Base-by-base conservation (phyloP, 1,140 invertebrate species). In the Drosophila tristis region DNA sequence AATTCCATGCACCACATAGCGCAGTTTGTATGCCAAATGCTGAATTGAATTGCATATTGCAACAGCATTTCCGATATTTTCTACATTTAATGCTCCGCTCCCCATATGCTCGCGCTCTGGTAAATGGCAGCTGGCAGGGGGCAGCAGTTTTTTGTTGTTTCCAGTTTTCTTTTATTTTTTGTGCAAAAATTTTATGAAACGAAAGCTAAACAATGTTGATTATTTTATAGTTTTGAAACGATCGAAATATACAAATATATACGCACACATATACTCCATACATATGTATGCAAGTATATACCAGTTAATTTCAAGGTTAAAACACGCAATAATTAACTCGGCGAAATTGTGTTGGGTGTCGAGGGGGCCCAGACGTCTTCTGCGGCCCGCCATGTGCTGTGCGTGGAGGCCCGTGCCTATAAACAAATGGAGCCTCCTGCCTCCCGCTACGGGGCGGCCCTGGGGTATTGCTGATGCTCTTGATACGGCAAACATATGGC, bases 141-240 rank as follows among this genome's bases (percentile, higher is more conserved):
- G n/a, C 11, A 15, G 9, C 31, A 54, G 23, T 25, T 53, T 49
- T 62, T 65, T 29, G 5, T 7, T 42, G n/a, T 51, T 50, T 39
- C 11, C 35, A 13, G 35, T 39, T 39, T 4, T 39, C 11, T 13
- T 39, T 39, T 39, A 4, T 39, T 73, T 72, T 61, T 80, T 73
- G 63, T 58, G 29, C 64, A 51, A 56, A 57, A 71, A 58, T 78
- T 81, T 64, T 71, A 78, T 72, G 66, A 68, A 84, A 84, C 60
- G 71, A 76, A 89, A 84, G 75, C 65, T 89, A 87, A 87, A 87
- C 84, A 87, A 87, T 54, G 66, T 68, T 89, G 82, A 82, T 80
- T 89, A 89, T 89, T 89, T 89, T 89, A 89, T 89, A 89, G 84
- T 80, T 80, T 79, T 67, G 58, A 80, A 74, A 80, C 84, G 85